Conservation (phyloP, 2,888 invertebrate genomes). For the Diaperis boleti region DNA sequence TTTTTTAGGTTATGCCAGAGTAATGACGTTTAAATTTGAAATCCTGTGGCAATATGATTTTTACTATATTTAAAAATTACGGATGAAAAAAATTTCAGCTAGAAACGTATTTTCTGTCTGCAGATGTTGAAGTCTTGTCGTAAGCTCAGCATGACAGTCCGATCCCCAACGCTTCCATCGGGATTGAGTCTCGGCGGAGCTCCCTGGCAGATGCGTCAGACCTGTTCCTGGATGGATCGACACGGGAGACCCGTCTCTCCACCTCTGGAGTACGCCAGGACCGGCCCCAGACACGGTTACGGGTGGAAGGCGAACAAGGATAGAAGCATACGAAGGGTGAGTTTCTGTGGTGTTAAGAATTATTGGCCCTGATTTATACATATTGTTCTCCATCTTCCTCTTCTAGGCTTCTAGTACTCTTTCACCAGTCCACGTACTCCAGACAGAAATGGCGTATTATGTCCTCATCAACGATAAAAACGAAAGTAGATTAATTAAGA, state of each 20-base stretch:
- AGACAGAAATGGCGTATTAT: too few relatives aligned
- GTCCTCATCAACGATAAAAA: too few relatives aligned
- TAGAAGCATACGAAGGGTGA: constrained; percentile 75
- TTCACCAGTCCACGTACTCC: too few relatives aligned
- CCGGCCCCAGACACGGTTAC: constrained; percentile 60
- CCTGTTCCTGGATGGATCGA: constrained; percentile 95
- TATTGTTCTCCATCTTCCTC: too few relatives aligned
- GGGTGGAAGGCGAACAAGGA: constrained; percentile 71
- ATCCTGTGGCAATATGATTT: too few relatives aligned
- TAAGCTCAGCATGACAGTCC: constrained; percentile 89
- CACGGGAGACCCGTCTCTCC: constrained; percentile 92
- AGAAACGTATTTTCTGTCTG: constrained; percentile 48
- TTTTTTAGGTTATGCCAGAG: too few relatives aligned
- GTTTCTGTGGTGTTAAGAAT: constrained; percentile 46
- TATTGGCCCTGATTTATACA: too few relatives aligned
- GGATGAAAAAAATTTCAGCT: not conserved
- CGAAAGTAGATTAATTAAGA: too few relatives aligned
- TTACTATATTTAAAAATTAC: too few relatives aligned
- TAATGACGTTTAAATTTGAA: too few relatives aligned
- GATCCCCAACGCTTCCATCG: constrained; percentile 80
- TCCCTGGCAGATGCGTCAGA: constrained; percentile 75
- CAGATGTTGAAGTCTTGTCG: constrained; percentile 92
- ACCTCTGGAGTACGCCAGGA: constrained; percentile 73
- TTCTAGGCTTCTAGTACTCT: too few relatives aligned
- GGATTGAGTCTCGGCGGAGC: constrained; percentile 66